Base-by-base conservation (phyloP, 2,113 vertebrate species). In the Cyrtonyx montezumae region DNA sequence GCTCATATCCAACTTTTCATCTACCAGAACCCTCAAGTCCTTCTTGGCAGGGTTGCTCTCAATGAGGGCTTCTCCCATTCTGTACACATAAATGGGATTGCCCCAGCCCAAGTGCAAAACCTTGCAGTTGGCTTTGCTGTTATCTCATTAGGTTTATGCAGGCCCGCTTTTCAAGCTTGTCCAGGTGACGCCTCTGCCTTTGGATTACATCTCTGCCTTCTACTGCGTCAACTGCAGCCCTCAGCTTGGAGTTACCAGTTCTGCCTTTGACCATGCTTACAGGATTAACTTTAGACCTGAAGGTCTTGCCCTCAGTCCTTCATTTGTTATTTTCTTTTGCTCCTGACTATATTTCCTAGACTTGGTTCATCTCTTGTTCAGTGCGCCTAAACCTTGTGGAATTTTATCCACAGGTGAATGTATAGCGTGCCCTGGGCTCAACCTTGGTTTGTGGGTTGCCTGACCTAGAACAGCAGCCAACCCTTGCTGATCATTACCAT, bases 391-490 rank as follows among this genome's bases (percentile, higher is more conserved):
- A 2, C 30, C 20, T 40, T 18, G 13, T 43, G 26, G 26, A 6
- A 19, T 22, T 77, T 15, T 62, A 21, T 1, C 6, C 3, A 1
- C 1, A 16, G 56, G 7, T 8, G 6, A 45, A 12, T 2, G 15
- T 37, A 20, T 8, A 18, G 53, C 13, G 1, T 67, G 11, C 34
- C 8, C 14, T 78, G 36, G 6, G 3, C 12, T 4, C 81, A 15
- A 20, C 32, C 34, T 59, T 61, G 13, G 16, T 37, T 84, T 4
- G 25, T 49, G 36, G 13, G 8, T 68, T 43, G n/a, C 30, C 25
- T 26, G 36, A 14, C 21, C 6, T 40, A n/a, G 17, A 20, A 25
- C 14, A 69, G 6, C 15, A 65, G 19, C 12, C 21, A 70, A 18
- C 11, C 20, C 4, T 58, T 45, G 25, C 28, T 73, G 8, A 11